Evolutionary conservation across 2,888 invertebrate species (phyloP).

Genomic region (Acrocera orbiculus): DNA sequence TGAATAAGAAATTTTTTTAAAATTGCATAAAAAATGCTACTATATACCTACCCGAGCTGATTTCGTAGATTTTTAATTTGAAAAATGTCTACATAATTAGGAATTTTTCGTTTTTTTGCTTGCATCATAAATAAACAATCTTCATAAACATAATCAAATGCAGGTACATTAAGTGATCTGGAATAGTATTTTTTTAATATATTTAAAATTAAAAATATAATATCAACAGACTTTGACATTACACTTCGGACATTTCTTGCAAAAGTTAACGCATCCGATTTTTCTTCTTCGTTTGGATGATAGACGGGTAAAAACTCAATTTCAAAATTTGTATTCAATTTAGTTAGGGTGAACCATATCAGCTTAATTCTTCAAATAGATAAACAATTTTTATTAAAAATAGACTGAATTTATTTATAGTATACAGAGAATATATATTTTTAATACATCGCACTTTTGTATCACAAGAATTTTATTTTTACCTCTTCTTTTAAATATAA

Average conservation of each 20-base stretch:
- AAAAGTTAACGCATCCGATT: constrained; percentile 68
- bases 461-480: not conserved
- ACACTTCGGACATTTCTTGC: constrained; percentile 76
- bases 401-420: too few relatives aligned
- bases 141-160: constrained; percentile 81
- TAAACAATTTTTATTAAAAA: too few relatives aligned
- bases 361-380: constrained; percentile 47
- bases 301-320: constrained; percentile 88
- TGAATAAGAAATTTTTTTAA: constrained; percentile 4
- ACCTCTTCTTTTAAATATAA: too few relatives aligned
- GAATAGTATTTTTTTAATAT: constrained; percentile 16
- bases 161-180: constrained; percentile 70
- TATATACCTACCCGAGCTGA: constrained; percentile 45
- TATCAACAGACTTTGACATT: constrained; percentile 66
- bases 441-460: not conserved
- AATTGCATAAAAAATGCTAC: too few relatives aligned
- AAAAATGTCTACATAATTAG: constrained; percentile 52
- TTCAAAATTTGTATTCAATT: constrained; percentile 73
- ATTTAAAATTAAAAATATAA: not conserved
- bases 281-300: constrained; percentile 70
- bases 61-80: constrained; percentile 64
- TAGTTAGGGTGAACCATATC: constrained; percentile 75
- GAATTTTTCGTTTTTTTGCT: constrained; percentile 68
- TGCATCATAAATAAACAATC: constrained; percentile 72
- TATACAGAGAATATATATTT: too few relatives aligned